These are phyloP conservation scores for Cecidostiba fungosa DNA, from an alignment of 2,888 invertebrate species.

Conservation along the genomic window DNA sequence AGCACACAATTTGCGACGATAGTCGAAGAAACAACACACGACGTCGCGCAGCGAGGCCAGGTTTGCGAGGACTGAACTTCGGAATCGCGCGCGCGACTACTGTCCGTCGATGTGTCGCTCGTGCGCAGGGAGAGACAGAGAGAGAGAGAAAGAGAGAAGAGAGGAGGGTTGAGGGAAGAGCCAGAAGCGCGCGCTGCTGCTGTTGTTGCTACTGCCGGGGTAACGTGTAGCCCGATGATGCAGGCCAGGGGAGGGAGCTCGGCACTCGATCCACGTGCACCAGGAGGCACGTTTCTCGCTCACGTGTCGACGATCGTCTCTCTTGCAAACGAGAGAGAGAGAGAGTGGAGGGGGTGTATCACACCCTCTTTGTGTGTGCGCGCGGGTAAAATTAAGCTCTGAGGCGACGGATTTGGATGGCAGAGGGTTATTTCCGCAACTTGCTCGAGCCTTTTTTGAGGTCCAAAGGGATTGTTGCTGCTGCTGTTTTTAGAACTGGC, in stretches of 20 bases:
- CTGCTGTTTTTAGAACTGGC: no score
- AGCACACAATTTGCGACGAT: not conserved
- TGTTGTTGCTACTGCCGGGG: not conserved
- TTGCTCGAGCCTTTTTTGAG: not conserved
- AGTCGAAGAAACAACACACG: not conserved
- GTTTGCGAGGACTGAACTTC: constrained; percentile 67
- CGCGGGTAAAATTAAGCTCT: not conserved
- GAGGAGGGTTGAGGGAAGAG: constrained; percentile 27
- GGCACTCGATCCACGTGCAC: constrained; percentile 75
- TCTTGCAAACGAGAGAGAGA: not conserved
- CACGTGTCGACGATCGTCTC: constrained; percentile 71
- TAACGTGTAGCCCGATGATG: constrained; percentile 23
- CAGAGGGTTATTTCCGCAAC: not conserved
- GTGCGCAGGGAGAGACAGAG: constrained; percentile 48
- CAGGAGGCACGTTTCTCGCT: constrained; percentile 76
- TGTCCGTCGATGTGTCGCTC: constrained; percentile 61
- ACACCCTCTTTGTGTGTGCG: not conserved
- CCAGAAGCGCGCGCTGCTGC: constrained; percentile 36
- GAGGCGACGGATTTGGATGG: no score
- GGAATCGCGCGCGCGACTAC: constrained; percentile 55
- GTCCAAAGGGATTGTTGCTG: no score
- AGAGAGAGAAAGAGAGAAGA: not conserved
- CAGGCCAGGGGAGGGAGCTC: constrained; percentile 28
- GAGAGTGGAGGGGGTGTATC: not conserved
- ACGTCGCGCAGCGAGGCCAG: constrained; percentile 53